Evolutionary conservation across 2,797 vertebrate species (phyloP).

Genomic region (Uromys caudimaculatus): DNA sequence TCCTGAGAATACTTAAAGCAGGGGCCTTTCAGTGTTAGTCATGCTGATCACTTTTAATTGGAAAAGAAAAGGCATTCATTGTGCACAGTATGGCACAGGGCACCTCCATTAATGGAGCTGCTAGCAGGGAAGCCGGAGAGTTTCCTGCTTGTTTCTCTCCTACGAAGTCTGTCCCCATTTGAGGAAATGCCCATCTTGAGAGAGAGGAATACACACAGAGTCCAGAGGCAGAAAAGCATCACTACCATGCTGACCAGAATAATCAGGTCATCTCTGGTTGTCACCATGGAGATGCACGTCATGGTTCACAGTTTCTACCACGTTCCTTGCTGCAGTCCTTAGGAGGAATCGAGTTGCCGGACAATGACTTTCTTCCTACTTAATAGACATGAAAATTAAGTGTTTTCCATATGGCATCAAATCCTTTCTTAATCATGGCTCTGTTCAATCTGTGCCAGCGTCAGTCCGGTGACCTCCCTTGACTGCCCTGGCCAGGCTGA

Average conservation of each 20-base stretch:
- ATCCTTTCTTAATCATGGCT: background rate
- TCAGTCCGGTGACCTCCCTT: rapidly evolving
- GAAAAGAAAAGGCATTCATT: conserved; percentile 45
- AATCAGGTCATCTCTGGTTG: background rate
- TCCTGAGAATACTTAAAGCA: conserved; percentile 22
- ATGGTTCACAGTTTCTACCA: too few species aligned
- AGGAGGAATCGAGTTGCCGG: background rate
- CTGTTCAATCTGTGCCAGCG: too few species aligned
- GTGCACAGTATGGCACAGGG: background rate
- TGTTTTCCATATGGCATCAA: background rate
- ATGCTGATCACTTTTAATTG: conserved; percentile 65
- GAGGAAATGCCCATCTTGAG: background rate
- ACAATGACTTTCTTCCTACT: background rate
- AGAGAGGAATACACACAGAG: background rate
- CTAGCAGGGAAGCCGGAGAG: background rate
- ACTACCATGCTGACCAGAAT: background rate
- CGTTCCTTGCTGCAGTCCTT: too few species aligned
- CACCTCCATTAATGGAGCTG: conserved; percentile 23
- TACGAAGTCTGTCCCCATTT: background rate
- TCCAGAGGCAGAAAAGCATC: background rate
- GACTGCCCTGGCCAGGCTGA: background rate
- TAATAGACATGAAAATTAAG: background rate
- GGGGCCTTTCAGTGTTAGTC: conserved; percentile 18
- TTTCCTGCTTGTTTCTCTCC: background rate
- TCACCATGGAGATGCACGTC: background rate